phyloP scores from a whole-genome alignment of 2,797 vertebrate genomes.

The Sebastes vulpes region DNA sequence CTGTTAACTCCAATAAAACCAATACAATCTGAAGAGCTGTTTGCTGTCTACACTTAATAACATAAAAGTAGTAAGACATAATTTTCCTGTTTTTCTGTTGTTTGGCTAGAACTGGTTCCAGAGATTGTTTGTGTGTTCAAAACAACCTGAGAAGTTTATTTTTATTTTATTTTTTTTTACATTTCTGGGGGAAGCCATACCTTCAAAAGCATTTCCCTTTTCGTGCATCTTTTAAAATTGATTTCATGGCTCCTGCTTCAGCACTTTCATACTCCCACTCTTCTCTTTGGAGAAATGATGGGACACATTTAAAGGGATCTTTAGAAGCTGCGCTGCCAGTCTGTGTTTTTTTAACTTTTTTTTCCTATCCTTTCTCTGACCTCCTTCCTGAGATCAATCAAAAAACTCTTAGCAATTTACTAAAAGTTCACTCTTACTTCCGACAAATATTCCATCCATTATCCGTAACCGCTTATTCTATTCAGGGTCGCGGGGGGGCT shows the following conservation, averaged over 20 bases:
- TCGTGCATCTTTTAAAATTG: conserved; percentile 10
- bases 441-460: not conserved
- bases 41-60: not conserved
- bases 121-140: not conserved
- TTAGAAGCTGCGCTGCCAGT: not conserved
- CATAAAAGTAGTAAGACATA: not conserved
- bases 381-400: not conserved
- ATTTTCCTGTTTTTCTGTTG: not conserved
- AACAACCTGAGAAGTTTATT: conserved; percentile 20
- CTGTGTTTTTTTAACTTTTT: not conserved
- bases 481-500: not conserved
- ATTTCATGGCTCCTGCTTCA: conserved; percentile 39
- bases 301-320: not conserved
- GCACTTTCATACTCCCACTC: conserved; percentile 9
- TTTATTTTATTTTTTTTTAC: conserved; percentile 2
- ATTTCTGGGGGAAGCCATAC: conserved; percentile 4
- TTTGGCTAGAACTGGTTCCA: not conserved
- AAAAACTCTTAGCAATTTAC: not conserved
- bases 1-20: not conserved
- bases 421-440: not conserved
- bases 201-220: conserved; percentile 12
- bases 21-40: not conserved
- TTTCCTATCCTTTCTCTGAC: not conserved
- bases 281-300: conserved; percentile 4
- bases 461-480: not conserved